These are phyloP conservation scores for Perccottus glenii DNA, from an alignment of 2,113 vertebrate genomes.

Conservation along the genomic window DNA sequence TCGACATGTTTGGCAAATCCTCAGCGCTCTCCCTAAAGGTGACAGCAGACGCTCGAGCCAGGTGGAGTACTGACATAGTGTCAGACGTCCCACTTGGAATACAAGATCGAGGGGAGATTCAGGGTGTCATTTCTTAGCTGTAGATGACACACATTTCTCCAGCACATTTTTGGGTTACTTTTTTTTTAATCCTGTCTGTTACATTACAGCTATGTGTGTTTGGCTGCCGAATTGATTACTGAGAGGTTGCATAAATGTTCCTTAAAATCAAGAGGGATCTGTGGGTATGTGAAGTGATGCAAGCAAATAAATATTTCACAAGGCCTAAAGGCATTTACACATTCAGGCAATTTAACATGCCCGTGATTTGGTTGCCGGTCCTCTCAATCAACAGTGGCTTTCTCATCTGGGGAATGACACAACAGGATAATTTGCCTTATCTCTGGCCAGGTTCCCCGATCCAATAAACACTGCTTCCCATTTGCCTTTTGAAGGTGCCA, in stretches of 20 bases:
- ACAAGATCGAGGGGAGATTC: slow-evolving; percentile 29
- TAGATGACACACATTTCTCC: slow-evolving; percentile 9
- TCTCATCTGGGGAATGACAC: slow-evolving; percentile 51
- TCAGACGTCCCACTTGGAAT: slow-evolving; percentile 46
- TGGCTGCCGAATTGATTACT: not conserved
- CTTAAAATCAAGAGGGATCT: slow-evolving; percentile 18
- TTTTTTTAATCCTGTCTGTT: no score
- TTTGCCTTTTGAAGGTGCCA: slow-evolving; percentile 57
- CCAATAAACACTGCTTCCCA: slow-evolving; percentile 65
- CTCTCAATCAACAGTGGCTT: slow-evolving; percentile 33
- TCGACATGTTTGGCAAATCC: slow-evolving; percentile 33
- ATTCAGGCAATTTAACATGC: slow-evolving; percentile 30
- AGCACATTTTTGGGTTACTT: not conserved
- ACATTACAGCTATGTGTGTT: not conserved
- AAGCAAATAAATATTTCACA: slow-evolving; percentile 45
- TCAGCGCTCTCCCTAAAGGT: slow-evolving; percentile 57
- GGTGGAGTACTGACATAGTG: slow-evolving; percentile 59
- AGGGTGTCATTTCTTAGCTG: slow-evolving; percentile 7
- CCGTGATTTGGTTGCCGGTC: slow-evolving; percentile 34
- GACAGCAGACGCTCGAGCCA: slow-evolving; percentile 54
- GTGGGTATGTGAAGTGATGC: slow-evolving; percentile 17
- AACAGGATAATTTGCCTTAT: slow-evolving; percentile 63
- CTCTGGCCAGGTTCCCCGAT: slow-evolving; percentile 54
- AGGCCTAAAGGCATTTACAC: slow-evolving; percentile 43
- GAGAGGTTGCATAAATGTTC: not conserved